Base-by-base conservation (phyloP, 2,113 vertebrate genomes). In the Cettia cetti region DNA sequence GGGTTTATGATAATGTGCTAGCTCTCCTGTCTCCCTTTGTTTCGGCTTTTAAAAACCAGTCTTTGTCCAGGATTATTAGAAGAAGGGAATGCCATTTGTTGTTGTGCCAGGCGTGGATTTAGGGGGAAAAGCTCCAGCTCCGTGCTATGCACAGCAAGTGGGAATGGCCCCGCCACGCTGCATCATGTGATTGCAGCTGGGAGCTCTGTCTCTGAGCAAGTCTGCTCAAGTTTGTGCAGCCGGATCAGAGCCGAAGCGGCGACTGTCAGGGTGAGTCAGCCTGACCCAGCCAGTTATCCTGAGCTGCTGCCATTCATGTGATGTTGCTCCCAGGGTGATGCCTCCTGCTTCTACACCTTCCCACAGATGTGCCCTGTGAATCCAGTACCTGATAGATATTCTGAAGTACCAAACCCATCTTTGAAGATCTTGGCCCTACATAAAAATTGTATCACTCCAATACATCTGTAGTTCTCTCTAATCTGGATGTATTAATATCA, bases 11-110 rank as follows among this genome's bases (percentile, higher is more conserved):
- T 96, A 94, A 96, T 90, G 93, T 88, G 79, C 87, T 86, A 47
- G 59, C 82, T 94, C 85, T 94, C 85, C 87, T 88, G 75, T 70
- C 64, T 96, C 35, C 64, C 76, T 91, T 97, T 95, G 95, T 95
- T 63, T 77, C 4, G 42, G 78, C 87, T 94, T 96, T 88, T 86
- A 90, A 80, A 96, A 96, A 74, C 26, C 54, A 70, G 71, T 39
- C 87, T 95, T 88, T 95, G 87, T 45, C 45, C 30, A 61, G 95
- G 74, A 75, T 91, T 92, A 91, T 91, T 74, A 59, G 77, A 60
- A 75, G 76, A 87, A 82, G 92, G 54, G 93, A 91, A 95, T 63
- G 84, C n/a, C 93, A 28, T 95, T 94, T 95, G 91, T 92, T 96
- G 84, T 86, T 86, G 15, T 75, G 91, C 89, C 89, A 96, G 80